Evolutionary conservation across 2,797 vertebrate genomes (phyloP), one percentile per base, ranked within the genome.

Genomic region (Zenarchopterus dispar): DNA sequence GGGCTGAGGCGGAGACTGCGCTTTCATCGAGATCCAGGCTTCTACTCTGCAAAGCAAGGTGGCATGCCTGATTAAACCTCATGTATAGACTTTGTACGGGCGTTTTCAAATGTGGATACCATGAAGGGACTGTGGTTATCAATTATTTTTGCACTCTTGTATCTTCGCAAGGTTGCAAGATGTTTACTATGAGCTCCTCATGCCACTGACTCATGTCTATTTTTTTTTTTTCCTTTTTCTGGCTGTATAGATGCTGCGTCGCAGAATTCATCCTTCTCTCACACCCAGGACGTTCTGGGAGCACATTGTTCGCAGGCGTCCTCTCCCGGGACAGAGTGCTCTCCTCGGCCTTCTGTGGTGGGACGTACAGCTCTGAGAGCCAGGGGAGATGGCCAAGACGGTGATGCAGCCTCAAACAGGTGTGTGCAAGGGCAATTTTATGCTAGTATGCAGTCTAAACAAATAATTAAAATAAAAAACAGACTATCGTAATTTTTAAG

Each of bases 301-400:
- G 72, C 84, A 52, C 92, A 90, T 62, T 89, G 43, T 48, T 98
- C 97, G 15, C 94, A 92, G 74, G 92, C 93, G 58, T 93, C 93
- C 0, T 97, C 97, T 1, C 95, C 94, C 0, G 89, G 83, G 46
- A 94, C 89, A 10, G 96, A 95, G 61, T 94, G 93, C 36, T 96
- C 95, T 49, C 94, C 95, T 46, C 92, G 97, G 11, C 98, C 97
- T 1, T 97, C 96, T n/a, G 96, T 96, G 28, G 88, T 97, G 24
- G 98, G 98, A 6, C 95, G 95, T 41, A 94, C 94, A 0, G 94
- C 93, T 62, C 96, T 96, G 73, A 94, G 97, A 60, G 93, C 95
- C 55, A 87, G 96, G 53, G 97, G 98, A 51, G 98, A 99, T 21
- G 98, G 97, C 24, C 97, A 99, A 75, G 98, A 99, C 0, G 96